A percentile compares a stretch with the other conserved stretches of the same genome.
phyloP scores from a whole-genome alignment of 2,888 invertebrate genomes.

The Cataglyphis livida region DNA sequence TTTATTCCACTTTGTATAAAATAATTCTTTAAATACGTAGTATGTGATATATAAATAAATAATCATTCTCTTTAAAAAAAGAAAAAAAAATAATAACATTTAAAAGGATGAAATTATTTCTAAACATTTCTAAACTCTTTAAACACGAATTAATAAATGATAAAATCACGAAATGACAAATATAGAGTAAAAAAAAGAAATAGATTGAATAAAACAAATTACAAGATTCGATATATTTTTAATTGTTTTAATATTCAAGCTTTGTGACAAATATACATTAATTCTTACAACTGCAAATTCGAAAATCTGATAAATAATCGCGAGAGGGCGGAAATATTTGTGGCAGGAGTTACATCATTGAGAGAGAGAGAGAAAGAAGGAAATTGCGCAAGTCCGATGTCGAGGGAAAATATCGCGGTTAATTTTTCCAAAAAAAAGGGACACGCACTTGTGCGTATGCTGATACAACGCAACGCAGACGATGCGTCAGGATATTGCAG shows the following conservation, averaged over 20 bases:
- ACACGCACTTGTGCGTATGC: background rate
- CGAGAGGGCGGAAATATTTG: conserved; percentile 13
- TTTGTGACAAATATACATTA: background rate
- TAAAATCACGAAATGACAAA: background rate
- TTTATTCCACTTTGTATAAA: background rate
- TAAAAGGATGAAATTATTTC: background rate
- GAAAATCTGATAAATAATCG: conserved; percentile 14
- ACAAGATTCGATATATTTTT: background rate
- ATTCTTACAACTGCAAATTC: background rate
- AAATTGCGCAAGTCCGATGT: conserved; percentile 36
- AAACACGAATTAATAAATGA: background rate
- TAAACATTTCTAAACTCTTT: background rate
- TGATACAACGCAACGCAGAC: conserved; percentile 62
- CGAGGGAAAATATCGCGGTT: conserved; percentile 56
- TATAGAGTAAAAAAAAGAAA: background rate
- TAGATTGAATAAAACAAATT: background rate
- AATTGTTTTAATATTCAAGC: background rate
- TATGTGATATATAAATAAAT: background rate
- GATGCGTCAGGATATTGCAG: conserved; percentile 71
- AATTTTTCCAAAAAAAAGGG: conserved; percentile 50
- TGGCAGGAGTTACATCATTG: conserved; percentile 31
- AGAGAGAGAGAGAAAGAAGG: background rate
- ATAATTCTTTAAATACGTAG: background rate
- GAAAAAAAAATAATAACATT: background rate
- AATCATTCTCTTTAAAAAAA: background rate